Evolutionary conservation across 2,797 vertebrate genomes (phyloP).

Genomic region (Erethizon dorsatum): DNA sequence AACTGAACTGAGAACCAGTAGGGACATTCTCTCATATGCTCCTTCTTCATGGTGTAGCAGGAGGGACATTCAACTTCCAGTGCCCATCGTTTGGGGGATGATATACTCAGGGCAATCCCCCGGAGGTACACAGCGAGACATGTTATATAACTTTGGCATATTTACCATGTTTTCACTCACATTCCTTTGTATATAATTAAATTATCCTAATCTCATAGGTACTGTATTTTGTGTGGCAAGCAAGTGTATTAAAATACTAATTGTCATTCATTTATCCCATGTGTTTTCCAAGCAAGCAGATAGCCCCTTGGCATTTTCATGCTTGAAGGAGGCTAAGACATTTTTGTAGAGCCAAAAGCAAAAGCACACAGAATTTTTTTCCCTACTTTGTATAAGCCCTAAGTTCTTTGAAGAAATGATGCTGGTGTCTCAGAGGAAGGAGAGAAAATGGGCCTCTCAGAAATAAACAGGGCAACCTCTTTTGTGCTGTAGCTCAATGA

Average conservation of each 20-base stretch:
- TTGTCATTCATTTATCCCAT: conserved; percentile 34
- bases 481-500: neutral
- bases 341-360: conserved; percentile 41
- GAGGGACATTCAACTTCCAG: neutral
- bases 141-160: neutral
- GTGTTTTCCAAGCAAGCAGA: neutral
- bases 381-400: neutral
- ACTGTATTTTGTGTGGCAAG: neutral
- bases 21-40: neutral
- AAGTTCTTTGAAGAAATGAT: conserved; percentile 17
- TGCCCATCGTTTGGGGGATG: neutral
- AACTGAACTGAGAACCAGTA: neutral
- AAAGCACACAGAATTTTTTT: neutral
- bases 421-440: neutral
- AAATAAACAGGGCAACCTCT: neutral
- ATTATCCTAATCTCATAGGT: neutral
- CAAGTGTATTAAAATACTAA: conserved; percentile 35
- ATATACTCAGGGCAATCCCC: neutral
- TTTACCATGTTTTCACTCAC: neutral
- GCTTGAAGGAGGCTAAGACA: neutral
- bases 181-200: neutral
- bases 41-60: neutral
- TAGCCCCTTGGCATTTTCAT: neutral
- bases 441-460: neutral
- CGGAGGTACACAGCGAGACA: neutral